Evolutionary conservation across 2,113 vertebrate species (phyloP).

Genomic region (Pelecanus crispus): DNA sequence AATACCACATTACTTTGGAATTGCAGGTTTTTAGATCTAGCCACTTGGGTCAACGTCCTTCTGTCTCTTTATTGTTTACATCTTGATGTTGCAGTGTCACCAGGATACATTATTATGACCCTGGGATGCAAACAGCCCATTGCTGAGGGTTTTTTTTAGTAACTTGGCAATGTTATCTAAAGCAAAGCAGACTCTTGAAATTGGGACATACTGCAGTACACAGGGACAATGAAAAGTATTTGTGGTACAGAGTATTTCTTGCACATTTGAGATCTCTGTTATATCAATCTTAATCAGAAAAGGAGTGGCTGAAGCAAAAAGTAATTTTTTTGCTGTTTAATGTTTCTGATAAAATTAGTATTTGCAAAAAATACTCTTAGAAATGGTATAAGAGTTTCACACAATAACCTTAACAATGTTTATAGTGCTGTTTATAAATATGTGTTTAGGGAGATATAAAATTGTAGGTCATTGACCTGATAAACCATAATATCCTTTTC

Average conservation of each 20-base stretch:
- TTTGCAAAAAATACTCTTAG: background rate
- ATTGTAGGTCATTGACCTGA: slow-evolving; percentile 34
- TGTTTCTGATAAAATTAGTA: background rate
- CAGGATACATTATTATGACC: slow-evolving; percentile 32
- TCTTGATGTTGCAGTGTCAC: slow-evolving; percentile 29
- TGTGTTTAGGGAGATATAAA: slow-evolving; percentile 17
- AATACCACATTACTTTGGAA: background rate
- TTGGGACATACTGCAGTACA: slow-evolving; percentile 12
- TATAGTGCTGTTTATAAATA: slow-evolving; percentile 32
- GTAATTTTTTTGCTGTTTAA: background rate
- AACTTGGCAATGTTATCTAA: slow-evolving; percentile 49
- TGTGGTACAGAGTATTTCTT: slow-evolving; percentile 2
- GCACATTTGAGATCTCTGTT: background rate
- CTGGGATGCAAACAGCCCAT: slow-evolving; percentile 35
- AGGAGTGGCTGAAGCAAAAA: background rate
- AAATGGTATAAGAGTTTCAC: background rate
- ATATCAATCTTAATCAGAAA: background rate
- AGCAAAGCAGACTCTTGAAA: slow-evolving; percentile 40
- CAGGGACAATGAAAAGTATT: background rate
- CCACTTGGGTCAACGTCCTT: background rate
- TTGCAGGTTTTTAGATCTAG: background rate
- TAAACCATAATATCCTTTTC: background rate
- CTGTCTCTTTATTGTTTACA: slow-evolving; percentile 1
- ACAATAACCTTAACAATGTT: background rate
- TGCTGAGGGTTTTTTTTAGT: slow-evolving; percentile 10